Conservation (phyloP, 1,140 invertebrate genomes). For the Venturia canescens region DNA sequence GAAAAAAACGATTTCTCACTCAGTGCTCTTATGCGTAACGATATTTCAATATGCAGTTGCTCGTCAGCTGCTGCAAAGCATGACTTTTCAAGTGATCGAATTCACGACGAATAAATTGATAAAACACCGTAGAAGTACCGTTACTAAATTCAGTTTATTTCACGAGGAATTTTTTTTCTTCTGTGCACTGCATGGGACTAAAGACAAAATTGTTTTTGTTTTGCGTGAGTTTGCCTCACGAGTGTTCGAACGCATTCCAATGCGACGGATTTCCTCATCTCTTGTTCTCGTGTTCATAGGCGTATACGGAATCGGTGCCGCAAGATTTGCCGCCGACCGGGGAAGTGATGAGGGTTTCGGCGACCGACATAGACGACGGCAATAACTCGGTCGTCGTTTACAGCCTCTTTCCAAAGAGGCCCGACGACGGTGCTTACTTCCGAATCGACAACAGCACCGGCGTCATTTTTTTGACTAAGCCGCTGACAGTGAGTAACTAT, state of each 20-base stretch:
- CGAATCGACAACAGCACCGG: constrained; percentile 86
- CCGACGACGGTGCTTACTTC: constrained; percentile 83
- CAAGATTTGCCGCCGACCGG: constrained; percentile 83
- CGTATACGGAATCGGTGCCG: constrained; percentile 85
- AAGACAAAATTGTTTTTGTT: background rate
- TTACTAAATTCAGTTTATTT: no score
- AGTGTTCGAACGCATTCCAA: background rate
- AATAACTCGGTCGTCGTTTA: constrained; percentile 87
- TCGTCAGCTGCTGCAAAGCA: no score
- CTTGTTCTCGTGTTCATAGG: constrained; percentile 74
- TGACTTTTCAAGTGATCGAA: no score
- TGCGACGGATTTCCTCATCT: background rate
- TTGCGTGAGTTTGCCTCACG: background rate
- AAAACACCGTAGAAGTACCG: no score
- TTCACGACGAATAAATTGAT: no score
- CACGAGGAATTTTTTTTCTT: no score
- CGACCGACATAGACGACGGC: constrained; percentile 92
- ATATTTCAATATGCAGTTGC: no score
- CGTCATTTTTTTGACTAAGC: constrained; percentile 85
- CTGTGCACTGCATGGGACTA: constrained; percentile 23
- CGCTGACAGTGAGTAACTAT: constrained; percentile 83
- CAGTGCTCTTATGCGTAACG: no score
- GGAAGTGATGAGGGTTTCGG: constrained; percentile 91
- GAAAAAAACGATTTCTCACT: no score
- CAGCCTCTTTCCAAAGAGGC: constrained; percentile 78